Percentiles rank a stretch among this genome's conserved stretches.
These are phyloP conservation scores for Sarcophaga rosellei DNA, from an alignment of 2,888 invertebrate species.

Conservation along the genomic window DNA sequence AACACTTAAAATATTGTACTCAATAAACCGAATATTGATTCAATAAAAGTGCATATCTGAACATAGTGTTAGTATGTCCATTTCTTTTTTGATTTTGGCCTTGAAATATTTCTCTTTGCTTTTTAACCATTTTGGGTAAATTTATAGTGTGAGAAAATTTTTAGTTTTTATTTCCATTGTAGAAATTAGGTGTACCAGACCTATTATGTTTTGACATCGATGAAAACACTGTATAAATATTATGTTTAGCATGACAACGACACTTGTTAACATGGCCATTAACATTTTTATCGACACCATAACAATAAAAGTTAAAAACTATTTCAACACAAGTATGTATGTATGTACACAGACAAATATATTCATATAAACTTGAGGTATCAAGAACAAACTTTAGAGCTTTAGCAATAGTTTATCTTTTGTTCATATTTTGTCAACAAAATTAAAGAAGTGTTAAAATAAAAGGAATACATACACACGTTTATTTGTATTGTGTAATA, in stretches of 20 bases:
- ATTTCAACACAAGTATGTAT: constrained; percentile 3
- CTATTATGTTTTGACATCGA: not conserved
- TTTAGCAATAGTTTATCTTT: constrained; percentile 4
- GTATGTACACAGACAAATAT: not conserved
- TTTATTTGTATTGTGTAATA: too few species aligned
- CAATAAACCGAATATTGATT: too few species aligned
- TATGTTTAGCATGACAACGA: constrained; percentile 14
- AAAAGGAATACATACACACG: too few species aligned
- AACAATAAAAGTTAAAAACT: constrained; percentile 24
- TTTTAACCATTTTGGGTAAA: too few species aligned
- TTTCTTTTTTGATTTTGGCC: too few species aligned
- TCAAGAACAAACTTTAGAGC: constrained; percentile 11
- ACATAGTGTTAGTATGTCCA: too few species aligned
- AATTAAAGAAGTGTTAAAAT: not conserved
- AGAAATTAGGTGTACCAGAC: too few species aligned
- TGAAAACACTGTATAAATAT: not conserved
- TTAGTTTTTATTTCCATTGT: too few species aligned
- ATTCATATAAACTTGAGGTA: not conserved
- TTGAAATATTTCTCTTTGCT: too few species aligned
- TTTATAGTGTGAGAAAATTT: too few species aligned
- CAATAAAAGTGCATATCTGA: too few species aligned
- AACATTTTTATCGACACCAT: constrained; percentile 41
- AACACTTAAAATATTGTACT: too few species aligned
- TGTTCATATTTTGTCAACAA: constrained; percentile 5
- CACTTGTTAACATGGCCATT: constrained; percentile 45